phyloP scores from a whole-genome alignment of 1,140 invertebrate genomes.

The Penaeus vannamei region DNA sequence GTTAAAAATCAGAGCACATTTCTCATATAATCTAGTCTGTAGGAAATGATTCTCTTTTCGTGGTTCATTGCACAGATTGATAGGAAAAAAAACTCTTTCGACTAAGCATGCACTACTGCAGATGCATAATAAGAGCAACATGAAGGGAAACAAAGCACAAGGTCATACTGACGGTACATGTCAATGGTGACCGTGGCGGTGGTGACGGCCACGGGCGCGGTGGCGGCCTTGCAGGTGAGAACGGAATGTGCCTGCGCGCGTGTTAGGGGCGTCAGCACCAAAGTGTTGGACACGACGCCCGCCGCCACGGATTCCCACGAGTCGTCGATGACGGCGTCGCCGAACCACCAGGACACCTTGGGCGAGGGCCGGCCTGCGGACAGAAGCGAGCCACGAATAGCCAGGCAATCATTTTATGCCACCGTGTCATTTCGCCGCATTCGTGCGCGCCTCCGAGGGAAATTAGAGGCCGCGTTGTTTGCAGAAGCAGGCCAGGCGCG shows the following conservation, averaged over 20 bases:
- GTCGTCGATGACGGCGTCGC: conserved; percentile 66
- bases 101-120: neutral
- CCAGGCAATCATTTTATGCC: no score
- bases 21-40: neutral
- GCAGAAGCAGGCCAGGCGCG: no score
- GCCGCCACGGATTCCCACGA: conserved; percentile 43
- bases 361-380: conserved; percentile 82
- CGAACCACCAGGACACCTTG: conserved; percentile 80
- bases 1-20: neutral
- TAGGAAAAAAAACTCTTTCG: neutral
- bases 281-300: conserved; percentile 58
- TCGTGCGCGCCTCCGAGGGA: no score
- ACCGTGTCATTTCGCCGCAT: no score
- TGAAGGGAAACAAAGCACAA: neutral
- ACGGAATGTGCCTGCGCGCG: conserved; percentile 66
- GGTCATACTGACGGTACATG: conserved; percentile 64
- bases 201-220: conserved; percentile 61
- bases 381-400: neutral
- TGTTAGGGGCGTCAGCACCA: conserved; percentile 64
- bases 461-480: no score
- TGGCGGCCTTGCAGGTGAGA: conserved; percentile 64
- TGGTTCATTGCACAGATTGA: no score
- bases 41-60: neutral
- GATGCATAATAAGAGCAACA: neutral
- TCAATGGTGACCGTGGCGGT: conserved; percentile 66